phyloP scores from a whole-genome alignment of 2,888 invertebrate species.

The Ypsolopha scabrella region DNA sequence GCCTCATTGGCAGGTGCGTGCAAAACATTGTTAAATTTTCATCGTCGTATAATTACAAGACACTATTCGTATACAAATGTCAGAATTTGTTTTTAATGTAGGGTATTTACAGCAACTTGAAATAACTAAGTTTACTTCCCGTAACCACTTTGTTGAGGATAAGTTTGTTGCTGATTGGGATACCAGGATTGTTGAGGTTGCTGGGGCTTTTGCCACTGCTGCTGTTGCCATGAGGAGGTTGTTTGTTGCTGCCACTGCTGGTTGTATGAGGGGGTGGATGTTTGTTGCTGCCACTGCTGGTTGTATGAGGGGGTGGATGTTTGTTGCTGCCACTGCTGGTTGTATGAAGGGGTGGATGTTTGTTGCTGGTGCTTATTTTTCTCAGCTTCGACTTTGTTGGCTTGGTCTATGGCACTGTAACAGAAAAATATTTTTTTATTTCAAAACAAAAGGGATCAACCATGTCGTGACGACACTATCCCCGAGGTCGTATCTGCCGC shows the following conservation, averaged over 20 bases:
- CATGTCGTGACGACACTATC: too few species aligned
- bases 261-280: conserved; percentile 12
- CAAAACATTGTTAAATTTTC: too few species aligned
- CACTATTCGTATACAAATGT: too few species aligned
- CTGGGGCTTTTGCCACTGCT: conserved; percentile 12
- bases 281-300: conserved; percentile 12
- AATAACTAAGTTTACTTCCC: background rate
- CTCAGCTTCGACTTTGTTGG: conserved; percentile 37
- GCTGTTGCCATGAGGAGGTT: conserved; percentile 10
- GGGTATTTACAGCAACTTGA: conserved; percentile 4
- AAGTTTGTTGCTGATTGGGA: background rate
- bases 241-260: conserved; percentile 12
- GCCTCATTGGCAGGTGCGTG: too few species aligned
- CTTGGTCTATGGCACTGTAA: conserved; percentile 37
- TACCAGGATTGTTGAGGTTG: conserved; percentile 6
- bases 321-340: conserved; percentile 12
- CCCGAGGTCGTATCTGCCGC: too few species aligned
- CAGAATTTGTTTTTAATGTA: too few species aligned
- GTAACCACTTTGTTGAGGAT: too few species aligned
- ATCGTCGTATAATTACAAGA: too few species aligned
- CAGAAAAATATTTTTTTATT: background rate
- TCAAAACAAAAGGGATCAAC: too few species aligned
- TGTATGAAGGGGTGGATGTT: conserved; percentile 12
- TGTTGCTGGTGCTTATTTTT: conserved; percentile 28
- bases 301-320: conserved; percentile 12